Percentiles rank a stretch among this genome's conserved stretches.
Conservation (phyloP, 2,888 invertebrate genomes). For the Chrysotoxum bicinctum region DNA sequence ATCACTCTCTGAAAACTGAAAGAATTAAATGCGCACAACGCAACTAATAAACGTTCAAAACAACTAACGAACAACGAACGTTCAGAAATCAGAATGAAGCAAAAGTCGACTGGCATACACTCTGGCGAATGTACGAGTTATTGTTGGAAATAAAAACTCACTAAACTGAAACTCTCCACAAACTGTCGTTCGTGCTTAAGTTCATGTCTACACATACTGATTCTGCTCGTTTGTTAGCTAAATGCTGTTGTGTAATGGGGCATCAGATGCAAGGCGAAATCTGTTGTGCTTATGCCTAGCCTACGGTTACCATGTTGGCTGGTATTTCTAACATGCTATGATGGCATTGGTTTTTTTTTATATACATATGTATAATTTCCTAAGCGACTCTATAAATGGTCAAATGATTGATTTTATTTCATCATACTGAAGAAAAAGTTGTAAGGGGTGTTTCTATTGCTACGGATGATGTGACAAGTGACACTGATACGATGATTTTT, state of each 20-base stretch:
- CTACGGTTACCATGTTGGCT: neutral
- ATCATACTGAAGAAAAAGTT: no score
- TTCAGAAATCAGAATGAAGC: slow-evolving; percentile 33
- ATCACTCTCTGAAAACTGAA: slow-evolving; percentile 39
- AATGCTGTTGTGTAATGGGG: slow-evolving; percentile 2
- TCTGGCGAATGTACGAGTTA: neutral
- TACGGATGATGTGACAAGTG: no score
- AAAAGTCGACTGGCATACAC: slow-evolving; percentile 1
- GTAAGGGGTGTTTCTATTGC: no score
- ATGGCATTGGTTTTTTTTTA: neutral
- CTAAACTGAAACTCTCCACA: slow-evolving; percentile 56
- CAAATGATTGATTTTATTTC: neutral
- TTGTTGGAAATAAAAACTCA: neutral
- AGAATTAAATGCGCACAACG: slow-evolving; percentile 35
- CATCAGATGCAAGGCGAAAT: slow-evolving; percentile 63
- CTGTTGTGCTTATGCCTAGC: slow-evolving; percentile 29
- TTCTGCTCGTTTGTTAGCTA: neutral
- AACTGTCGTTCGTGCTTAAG: slow-evolving; percentile 1
- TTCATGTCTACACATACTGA: neutral
- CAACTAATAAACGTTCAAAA: neutral
- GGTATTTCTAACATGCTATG: neutral
- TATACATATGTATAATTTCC: neutral
- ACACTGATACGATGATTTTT: no score
- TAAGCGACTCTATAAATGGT: neutral
- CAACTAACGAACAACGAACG: neutral